These are phyloP conservation scores for Dilophus febrilis DNA, from an alignment of 2,888 invertebrate species.

Conservation along the genomic window DNA sequence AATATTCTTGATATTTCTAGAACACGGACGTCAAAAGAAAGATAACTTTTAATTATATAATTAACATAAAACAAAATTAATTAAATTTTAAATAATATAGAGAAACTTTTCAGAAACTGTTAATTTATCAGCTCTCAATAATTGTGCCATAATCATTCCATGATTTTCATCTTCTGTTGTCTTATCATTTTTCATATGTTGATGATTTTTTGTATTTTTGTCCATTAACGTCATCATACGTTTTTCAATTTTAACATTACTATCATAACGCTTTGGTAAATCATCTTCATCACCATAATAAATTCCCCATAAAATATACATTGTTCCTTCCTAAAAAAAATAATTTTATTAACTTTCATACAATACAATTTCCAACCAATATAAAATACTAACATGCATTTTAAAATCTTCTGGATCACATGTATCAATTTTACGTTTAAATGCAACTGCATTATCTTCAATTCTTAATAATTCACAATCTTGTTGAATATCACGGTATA, in stretches of 20 bases:
- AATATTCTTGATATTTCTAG: constrained; percentile 34
- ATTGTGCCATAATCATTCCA: constrained; percentile 64
- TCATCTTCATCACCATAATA: constrained; percentile 56
- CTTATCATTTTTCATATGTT: constrained; percentile 29
- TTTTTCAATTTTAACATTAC: constrained; percentile 14
- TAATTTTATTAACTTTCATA: not conserved
- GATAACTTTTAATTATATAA: not conserved
- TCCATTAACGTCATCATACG: constrained; percentile 28
- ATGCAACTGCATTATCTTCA: constrained; percentile 52
- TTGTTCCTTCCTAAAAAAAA: constrained; percentile 59
- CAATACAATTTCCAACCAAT: not conserved
- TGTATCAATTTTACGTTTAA: constrained; percentile 65
- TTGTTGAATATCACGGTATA: constrained; percentile 52
- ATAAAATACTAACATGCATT: constrained; percentile 22
- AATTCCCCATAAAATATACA: constrained; percentile 59
- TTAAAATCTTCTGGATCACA: constrained; percentile 51
- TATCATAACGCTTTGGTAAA: constrained; percentile 14
- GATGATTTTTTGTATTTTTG: not conserved
- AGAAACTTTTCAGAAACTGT: constrained; percentile 28
- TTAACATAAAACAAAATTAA: not conserved
- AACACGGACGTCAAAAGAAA: constrained; percentile 2
- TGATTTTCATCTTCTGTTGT: too few species aligned
- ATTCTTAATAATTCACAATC: constrained; percentile 43
- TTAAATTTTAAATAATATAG: constrained; percentile 7
- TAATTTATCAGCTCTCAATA: constrained; percentile 33